Evolutionary conservation across 2,888 invertebrate genomes (phyloP).

Genomic region (Odontocolon sp.): DNA sequence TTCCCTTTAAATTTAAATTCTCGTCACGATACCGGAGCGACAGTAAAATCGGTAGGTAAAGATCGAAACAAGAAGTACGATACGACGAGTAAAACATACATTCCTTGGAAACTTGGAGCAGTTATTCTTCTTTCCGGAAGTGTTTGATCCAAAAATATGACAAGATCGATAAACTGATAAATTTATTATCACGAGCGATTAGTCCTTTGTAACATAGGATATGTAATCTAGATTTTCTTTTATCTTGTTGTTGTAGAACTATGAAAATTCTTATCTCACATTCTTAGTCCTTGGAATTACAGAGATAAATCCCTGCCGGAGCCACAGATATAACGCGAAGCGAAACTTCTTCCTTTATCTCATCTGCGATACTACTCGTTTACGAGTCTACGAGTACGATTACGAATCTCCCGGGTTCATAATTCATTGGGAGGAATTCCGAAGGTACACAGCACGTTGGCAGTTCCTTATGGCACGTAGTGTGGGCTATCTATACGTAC

Average conservation of each 20-base stretch:
- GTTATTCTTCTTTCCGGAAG: too few species aligned
- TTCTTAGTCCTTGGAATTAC: not conserved
- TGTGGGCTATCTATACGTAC: slow-evolving; percentile 18
- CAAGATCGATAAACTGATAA: not conserved
- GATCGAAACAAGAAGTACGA: too few species aligned
- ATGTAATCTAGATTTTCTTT: not conserved
- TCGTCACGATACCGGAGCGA: slow-evolving; percentile 25
- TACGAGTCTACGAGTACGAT: slow-evolving; percentile 52
- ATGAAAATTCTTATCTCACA: not conserved
- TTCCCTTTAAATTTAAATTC: slow-evolving; percentile 20
- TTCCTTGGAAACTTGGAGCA: too few species aligned
- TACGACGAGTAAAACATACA: too few species aligned
- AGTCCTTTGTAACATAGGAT: not conserved
- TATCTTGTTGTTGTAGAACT: not conserved
- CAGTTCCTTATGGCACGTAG: slow-evolving; percentile 9
- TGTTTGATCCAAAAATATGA: too few species aligned
- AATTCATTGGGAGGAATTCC: slow-evolving; percentile 56
- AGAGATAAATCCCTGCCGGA: slow-evolving; percentile 8
- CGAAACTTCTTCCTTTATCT: slow-evolving; percentile 46
- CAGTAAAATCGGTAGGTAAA: too few species aligned
- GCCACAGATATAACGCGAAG: slow-evolving; percentile 16
- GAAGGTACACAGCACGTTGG: slow-evolving; percentile 29
- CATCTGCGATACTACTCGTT: slow-evolving; percentile 47
- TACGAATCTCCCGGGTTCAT: slow-evolving; percentile 58
- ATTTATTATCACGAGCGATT: not conserved